A percentile compares a stretch with the other conserved stretches of the same genome.
These are phyloP conservation scores for Diplolepis rosae DNA, from an alignment of 2,888 invertebrate species.

Conservation along the genomic window DNA sequence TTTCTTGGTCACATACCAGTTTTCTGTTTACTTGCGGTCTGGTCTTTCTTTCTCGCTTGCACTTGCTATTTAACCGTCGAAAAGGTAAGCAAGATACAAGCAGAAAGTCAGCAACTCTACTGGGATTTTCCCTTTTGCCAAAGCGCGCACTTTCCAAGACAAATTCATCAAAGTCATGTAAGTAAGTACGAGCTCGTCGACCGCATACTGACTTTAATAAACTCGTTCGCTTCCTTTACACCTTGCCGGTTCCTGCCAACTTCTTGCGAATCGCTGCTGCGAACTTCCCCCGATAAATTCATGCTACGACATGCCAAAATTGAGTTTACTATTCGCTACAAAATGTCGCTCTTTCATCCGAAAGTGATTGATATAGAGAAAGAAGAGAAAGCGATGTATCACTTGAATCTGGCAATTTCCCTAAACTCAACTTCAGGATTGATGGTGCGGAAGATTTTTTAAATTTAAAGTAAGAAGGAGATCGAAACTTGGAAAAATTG, in stretches of 20 bases:
- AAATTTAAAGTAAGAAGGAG: too few species aligned
- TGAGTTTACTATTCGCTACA: constrained; percentile 42
- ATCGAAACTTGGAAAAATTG: too few species aligned
- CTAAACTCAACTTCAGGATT: too few species aligned
- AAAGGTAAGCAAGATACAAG: constrained; percentile 19
- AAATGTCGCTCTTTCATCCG: constrained; percentile 1
- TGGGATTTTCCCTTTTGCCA: constrained; percentile 21
- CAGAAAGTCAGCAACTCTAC: background rate
- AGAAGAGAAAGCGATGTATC: too few species aligned
- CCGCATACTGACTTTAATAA: constrained; percentile 42
- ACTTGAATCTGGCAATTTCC: too few species aligned
- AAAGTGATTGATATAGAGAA: too few species aligned
- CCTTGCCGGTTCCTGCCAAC: constrained; percentile 34
- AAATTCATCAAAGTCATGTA: constrained; percentile 59
- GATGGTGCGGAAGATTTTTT: too few species aligned
- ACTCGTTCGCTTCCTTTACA: constrained; percentile 39
- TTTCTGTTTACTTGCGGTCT: background rate
- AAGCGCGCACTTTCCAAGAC: constrained; percentile 45
- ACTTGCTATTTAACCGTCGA: constrained; percentile 10
- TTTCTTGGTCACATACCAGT: constrained; percentile 12
- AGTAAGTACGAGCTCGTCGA: constrained; percentile 12
- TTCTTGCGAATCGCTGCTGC: constrained; percentile 42
- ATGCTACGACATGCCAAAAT: constrained; percentile 41
- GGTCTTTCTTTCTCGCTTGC: background rate
- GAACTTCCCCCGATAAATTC: constrained; percentile 51